Conservation (phyloP, 2,113 vertebrate species). For the Labeo rohita region DNA sequence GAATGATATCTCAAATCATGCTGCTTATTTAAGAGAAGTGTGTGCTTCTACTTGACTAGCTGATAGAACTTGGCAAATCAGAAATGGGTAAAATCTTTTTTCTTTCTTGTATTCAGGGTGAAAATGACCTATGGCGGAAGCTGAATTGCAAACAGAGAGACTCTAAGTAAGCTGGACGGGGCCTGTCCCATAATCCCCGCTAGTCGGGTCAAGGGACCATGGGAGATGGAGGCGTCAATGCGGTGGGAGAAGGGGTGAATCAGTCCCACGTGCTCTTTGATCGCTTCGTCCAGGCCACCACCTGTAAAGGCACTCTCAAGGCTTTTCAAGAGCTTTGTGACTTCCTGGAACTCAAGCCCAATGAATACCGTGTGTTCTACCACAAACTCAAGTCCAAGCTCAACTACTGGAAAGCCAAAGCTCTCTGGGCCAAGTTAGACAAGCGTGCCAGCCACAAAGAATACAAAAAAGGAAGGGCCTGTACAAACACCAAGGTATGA, state of each 20-base stretch:
- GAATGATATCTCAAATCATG: too few species aligned
- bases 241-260: conserved; percentile 77
- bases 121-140: conserved; percentile 70
- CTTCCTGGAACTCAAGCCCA: conserved; percentile 88
- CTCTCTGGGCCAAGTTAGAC: conserved; percentile 95
- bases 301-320: conserved; percentile 95
- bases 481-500: conserved; percentile 89
- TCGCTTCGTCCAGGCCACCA: conserved; percentile 92
- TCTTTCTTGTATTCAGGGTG: conserved; percentile 59
- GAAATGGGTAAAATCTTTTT: not conserved
- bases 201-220: conserved; percentile 68
- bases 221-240: conserved; percentile 71
- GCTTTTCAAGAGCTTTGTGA: conserved; percentile 98
- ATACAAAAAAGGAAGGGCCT: conserved; percentile 95
- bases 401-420: conserved; percentile 99
- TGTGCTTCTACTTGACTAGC: too few species aligned
- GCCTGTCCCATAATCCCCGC: conserved; percentile 68
- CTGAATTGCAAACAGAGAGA: conserved; percentile 55
- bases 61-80: too few species aligned
- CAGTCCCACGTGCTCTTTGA: conserved; percentile 89
- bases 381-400: conserved; percentile 98
- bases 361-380: conserved; percentile 92
- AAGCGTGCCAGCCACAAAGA: conserved; percentile 94
- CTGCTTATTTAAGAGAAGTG: too few species aligned
- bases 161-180: conserved; percentile 52